These are phyloP conservation scores for Stictocephala bisonia DNA, from an alignment of 2,888 invertebrate genomes.

Conservation along the genomic window DNA sequence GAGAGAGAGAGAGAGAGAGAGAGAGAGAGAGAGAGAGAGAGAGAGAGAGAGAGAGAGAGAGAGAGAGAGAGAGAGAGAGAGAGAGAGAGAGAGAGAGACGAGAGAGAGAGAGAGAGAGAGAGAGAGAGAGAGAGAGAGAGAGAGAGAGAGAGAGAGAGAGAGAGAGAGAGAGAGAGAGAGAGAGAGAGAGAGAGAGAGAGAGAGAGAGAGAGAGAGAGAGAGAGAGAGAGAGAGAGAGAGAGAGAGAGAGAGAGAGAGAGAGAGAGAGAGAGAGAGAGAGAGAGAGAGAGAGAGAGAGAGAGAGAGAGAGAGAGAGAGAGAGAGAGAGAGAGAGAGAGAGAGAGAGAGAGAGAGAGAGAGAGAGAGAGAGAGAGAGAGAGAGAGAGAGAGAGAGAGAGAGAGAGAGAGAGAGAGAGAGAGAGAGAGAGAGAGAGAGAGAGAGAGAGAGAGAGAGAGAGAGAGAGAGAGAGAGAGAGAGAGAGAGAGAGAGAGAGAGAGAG, in stretches of 20 bases:
- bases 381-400: neutral
- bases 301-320: neutral
- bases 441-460: neutral
- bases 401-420: constrained; percentile 3
- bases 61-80: constrained; percentile 15
- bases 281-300: constrained; percentile 1
- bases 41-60: constrained; percentile 19
- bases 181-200: constrained; percentile 34
- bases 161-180: constrained; percentile 36
- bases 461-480: neutral
- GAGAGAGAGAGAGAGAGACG: too few relatives aligned
- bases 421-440: constrained; percentile 2
- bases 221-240: constrained; percentile 35
- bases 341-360: constrained; percentile 8
- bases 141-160: constrained; percentile 15
- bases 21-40: neutral
- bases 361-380: neutral
- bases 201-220: constrained; percentile 35
- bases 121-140: constrained; percentile 21
- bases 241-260: constrained; percentile 28
- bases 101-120: constrained; percentile 13
- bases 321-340: neutral
- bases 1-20: neutral
- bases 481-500: neutral
- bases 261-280: constrained; percentile 15